Conservation (phyloP, 2,797 vertebrate genomes). For the Argyrosomus regius region DNA sequence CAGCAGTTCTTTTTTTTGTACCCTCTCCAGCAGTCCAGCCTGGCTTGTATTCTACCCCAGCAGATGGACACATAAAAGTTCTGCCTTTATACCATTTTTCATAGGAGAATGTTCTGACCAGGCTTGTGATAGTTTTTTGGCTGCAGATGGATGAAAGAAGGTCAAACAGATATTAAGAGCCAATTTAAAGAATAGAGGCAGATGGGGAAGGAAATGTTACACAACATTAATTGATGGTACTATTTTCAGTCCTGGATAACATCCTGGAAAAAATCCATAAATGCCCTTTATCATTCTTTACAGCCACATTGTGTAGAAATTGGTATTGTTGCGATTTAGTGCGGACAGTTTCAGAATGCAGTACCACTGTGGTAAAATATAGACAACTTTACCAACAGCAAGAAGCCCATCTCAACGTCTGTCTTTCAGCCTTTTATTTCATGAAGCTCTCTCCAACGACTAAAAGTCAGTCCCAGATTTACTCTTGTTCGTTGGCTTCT, state of each 20-base stretch:
- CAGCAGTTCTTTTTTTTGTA: too few relatives aligned
- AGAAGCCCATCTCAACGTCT: too few relatives aligned
- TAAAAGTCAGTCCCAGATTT: too few relatives aligned
- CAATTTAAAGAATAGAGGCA: not conserved
- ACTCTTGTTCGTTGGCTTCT: too few relatives aligned
- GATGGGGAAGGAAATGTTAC: not conserved
- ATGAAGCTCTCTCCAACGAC: too few relatives aligned
- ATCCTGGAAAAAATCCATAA: not conserved
- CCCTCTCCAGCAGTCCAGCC: too few relatives aligned
- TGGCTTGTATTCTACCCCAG: too few relatives aligned
- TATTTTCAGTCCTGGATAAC: slow-evolving; percentile 9
- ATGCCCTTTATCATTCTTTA: not conserved
- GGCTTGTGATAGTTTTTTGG: slow-evolving; percentile 6
- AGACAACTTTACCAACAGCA: too few relatives aligned
- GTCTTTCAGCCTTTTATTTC: too few relatives aligned
- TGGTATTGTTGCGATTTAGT: too few relatives aligned
- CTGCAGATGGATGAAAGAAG: slow-evolving; percentile 21
- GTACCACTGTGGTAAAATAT: too few relatives aligned
- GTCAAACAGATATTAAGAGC: slow-evolving; percentile 11
- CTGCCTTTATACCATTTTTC: slow-evolving; percentile 14
- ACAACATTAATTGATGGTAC: not conserved
- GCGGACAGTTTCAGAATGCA: too few relatives aligned
- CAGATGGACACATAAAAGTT: not conserved
- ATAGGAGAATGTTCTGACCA: slow-evolving; percentile 14
- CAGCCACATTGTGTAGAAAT: not conserved